These are phyloP conservation scores for Ligdia adustata DNA, from an alignment of 2,888 invertebrate species.

Conservation along the genomic window DNA sequence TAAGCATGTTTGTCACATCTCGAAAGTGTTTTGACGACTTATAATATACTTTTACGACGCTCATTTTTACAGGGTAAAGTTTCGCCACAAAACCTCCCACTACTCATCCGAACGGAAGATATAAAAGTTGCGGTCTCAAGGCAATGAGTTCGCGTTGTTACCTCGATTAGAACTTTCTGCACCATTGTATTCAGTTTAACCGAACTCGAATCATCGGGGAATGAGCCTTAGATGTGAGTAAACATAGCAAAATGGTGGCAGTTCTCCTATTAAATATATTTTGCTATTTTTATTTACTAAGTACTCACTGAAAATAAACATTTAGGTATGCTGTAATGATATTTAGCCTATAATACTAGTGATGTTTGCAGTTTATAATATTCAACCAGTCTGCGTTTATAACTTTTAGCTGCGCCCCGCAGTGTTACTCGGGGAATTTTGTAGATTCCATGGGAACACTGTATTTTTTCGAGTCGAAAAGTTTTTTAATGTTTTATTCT, in stretches of 20 bases:
- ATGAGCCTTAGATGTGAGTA: conserved; percentile 7
- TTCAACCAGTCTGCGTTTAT: no score
- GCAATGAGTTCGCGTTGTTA: conserved; percentile 63
- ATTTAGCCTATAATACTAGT: no score
- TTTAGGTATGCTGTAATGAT: no score
- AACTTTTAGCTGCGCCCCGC: no score
- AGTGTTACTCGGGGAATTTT: no score
- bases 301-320: no score
- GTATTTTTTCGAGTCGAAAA: no score
- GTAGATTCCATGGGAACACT: no score
- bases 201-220: conserved; percentile 28
- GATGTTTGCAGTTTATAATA: no score
- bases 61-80: conserved; percentile 34
- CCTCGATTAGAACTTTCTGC: conserved; percentile 64
- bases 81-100: conserved; percentile 27
- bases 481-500: no score
- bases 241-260: not conserved
- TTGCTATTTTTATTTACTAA: no score
- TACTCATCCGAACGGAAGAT: conserved; percentile 52
- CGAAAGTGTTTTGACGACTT: conserved; percentile 16
- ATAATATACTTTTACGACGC: conserved; percentile 27
- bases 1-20: conserved; percentile 16
- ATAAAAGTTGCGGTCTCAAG: conserved; percentile 67
- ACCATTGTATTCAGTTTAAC: conserved; percentile 17
- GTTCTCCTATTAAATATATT: no score